phyloP scores from a whole-genome alignment of 2,113 vertebrate genomes.

The Nycticebus coucang region DNA sequence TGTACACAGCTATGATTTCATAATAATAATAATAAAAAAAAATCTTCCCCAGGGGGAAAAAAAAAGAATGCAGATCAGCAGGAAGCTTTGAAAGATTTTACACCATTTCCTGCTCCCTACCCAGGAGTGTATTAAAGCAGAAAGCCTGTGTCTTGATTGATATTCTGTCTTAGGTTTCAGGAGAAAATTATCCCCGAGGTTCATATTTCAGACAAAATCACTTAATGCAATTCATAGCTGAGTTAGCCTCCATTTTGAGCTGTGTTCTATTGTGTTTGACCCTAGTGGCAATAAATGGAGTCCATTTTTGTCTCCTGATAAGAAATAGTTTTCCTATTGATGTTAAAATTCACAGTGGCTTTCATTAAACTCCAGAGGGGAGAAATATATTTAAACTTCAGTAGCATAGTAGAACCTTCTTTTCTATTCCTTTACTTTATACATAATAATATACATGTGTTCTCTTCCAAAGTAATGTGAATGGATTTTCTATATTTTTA shows the following conservation, averaged over 20 bases:
- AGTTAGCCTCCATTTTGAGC: not conserved
- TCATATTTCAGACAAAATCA: conserved; percentile 29
- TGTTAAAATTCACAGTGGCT: conserved; percentile 27
- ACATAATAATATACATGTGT: not conserved
- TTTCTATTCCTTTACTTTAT: not conserved
- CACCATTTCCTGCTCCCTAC: not conserved
- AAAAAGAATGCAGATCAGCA: not conserved
- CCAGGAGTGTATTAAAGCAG: not conserved
- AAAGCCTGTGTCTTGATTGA: conserved; percentile 7
- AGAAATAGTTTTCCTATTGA: conserved; percentile 16
- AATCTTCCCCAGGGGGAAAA: no score
- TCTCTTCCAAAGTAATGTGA: not conserved
- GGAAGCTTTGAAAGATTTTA: not conserved
- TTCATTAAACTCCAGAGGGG: conserved; percentile 23
- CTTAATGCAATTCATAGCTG: not conserved
- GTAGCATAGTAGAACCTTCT: not conserved
- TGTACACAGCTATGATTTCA: no score
- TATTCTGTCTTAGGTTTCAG: not conserved
- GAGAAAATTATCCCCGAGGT: conserved; percentile 16
- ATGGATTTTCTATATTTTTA: not conserved
- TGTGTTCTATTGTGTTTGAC: conserved; percentile 20
- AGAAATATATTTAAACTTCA: conserved; percentile 24
- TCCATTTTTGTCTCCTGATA: conserved; percentile 9
- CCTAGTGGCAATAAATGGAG: not conserved
- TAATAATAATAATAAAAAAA: no score